A percentile compares a stretch with the other conserved stretches of the same genome.
Evolutionary conservation across 2,888 invertebrate species (phyloP).

Genomic region (Julus scanicus): DNA sequence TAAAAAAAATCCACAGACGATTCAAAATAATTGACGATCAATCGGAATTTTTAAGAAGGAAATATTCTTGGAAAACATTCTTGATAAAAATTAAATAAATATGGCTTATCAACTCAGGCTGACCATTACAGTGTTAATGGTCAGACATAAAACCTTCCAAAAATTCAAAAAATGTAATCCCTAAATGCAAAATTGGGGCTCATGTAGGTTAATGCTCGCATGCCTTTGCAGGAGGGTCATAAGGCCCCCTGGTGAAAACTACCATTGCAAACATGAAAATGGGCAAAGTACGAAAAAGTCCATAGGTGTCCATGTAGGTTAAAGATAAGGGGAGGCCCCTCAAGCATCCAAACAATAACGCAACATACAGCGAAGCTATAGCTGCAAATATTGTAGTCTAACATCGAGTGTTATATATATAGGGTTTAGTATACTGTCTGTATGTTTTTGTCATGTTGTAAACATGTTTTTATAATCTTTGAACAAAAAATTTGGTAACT

Average conservation of each 20-base stretch:
- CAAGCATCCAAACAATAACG: background rate
- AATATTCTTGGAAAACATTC: background rate
- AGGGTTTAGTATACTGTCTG: too few relatives aligned
- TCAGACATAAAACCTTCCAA: background rate
- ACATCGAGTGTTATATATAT: too few relatives aligned
- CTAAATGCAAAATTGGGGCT: background rate
- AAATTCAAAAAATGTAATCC: slow-evolving; percentile 2
- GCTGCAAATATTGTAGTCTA: background rate
- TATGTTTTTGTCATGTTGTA: too few relatives aligned
- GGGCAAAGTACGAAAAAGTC: background rate
- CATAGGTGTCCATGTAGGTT: background rate
- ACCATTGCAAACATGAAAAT: background rate
- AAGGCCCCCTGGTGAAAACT: slow-evolving; percentile 29
- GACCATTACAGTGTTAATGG: background rate
- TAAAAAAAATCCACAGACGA: background rate
- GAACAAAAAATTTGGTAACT: too few relatives aligned
- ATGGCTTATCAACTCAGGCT: too few relatives aligned
- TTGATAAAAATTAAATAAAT: background rate
- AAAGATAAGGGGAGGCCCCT: background rate
- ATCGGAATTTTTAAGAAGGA: background rate
- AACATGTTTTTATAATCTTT: too few relatives aligned
- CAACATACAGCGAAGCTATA: background rate
- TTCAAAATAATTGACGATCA: background rate
- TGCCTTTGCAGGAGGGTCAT: background rate
- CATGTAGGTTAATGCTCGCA: background rate